phyloP scores from a whole-genome alignment of 2,888 invertebrate genomes.

The Rhodophaea formosa region DNA sequence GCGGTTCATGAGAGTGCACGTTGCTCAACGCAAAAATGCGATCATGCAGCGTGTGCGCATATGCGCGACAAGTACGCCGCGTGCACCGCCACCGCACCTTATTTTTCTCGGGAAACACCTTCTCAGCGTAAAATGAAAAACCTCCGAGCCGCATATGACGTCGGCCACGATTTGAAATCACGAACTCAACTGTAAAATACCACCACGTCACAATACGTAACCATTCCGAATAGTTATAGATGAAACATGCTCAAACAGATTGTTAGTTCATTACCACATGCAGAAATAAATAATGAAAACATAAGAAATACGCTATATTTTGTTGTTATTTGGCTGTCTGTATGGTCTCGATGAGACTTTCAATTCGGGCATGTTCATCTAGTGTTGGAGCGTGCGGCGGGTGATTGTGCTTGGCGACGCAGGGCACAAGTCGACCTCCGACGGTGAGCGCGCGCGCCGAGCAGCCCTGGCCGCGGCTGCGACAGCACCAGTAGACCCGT shows the following conservation, averaged over 20 bases:
- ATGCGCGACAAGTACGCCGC: conserved; percentile 74
- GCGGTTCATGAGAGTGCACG: conserved; percentile 73
- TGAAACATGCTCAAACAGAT: conserved; percentile 18
- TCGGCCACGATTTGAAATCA: conserved; percentile 77
- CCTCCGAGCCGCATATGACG: conserved; percentile 76
- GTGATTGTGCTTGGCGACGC: conserved; percentile 54
- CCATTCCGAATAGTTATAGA: conserved; percentile 30
- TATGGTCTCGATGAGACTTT: conserved; percentile 70
- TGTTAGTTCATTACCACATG: conserved; percentile 11
- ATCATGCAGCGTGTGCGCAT: conserved; percentile 76
- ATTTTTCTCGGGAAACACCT: conserved; percentile 76
- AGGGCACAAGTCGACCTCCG: conserved; percentile 54
- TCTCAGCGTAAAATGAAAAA: conserved; percentile 78
- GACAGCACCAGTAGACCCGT: conserved; percentile 73
- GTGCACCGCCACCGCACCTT: conserved; percentile 79
- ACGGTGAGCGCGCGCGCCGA: conserved; percentile 63
- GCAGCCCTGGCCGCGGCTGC: conserved; percentile 58
- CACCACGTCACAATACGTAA: conserved; percentile 45
- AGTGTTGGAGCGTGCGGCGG: conserved; percentile 42
- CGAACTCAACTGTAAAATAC: conserved; percentile 78
- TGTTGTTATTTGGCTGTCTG: conserved; percentile 28
- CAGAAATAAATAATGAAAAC: conserved; percentile 10
- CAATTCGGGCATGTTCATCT: conserved; percentile 57
- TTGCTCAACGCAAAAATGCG: conserved; percentile 75
- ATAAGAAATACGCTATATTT: not conserved